phyloP scores from a whole-genome alignment of 2,888 invertebrate genomes.

The Malthinus seriepunctatus region DNA sequence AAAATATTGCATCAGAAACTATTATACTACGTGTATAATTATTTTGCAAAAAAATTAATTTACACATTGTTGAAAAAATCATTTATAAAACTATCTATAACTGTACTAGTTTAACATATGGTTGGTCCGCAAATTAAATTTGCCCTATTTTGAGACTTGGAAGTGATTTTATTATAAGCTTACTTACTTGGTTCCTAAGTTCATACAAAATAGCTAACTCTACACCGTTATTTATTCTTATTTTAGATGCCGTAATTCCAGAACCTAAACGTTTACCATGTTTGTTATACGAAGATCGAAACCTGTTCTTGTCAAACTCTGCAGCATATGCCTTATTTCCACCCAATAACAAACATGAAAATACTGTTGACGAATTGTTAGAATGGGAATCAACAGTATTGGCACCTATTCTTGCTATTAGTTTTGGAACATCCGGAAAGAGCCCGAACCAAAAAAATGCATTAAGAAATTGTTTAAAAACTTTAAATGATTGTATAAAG shows the following conservation, averaged over 20 bases:
- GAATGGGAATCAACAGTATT: constrained; percentile 69
- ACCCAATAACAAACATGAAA: constrained; percentile 45
- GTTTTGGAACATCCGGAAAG: constrained; percentile 57
- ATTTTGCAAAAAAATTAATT: background rate
- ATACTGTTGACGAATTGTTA: constrained; percentile 60
- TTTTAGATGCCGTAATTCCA: constrained; percentile 38
- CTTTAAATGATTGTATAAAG: constrained; percentile 60
- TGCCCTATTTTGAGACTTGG: too few species aligned
- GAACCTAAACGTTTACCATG: constrained; percentile 68
- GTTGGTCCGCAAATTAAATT: too few species aligned
- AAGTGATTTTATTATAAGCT: too few species aligned
- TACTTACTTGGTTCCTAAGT: too few species aligned
- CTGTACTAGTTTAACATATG: too few species aligned
- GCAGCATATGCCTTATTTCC: constrained; percentile 66
- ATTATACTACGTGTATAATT: background rate
- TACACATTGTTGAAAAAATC: constrained; percentile 36
- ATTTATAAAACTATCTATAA: too few species aligned
- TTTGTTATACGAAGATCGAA: constrained; percentile 63
- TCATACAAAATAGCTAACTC: too few species aligned
- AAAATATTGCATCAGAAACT: background rate
- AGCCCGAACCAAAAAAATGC: constrained; percentile 61
- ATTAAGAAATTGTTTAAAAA: constrained; percentile 60
- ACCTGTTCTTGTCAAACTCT: constrained; percentile 74
- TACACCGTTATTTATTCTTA: constrained; percentile 11
- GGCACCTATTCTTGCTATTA: constrained; percentile 60